Percentiles rank a stretch among this genome's conserved stretches.
Conservation (phyloP, 2,797 vertebrate species). For the Micromesistius poutassou region DNA sequence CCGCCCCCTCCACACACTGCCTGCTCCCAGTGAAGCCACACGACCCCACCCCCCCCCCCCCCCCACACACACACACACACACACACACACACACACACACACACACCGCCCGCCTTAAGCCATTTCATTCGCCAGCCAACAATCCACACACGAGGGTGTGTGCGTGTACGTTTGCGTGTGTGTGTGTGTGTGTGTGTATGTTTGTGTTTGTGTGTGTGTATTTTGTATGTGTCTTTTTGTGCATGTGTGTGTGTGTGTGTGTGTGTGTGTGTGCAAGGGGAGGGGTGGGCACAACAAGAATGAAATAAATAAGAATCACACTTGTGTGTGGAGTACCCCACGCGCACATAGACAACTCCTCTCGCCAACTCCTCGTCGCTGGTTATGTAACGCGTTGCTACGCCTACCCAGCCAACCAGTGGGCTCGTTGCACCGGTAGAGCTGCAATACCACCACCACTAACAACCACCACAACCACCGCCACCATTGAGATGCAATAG, state of each 20-base stretch:
- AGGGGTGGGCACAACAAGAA: not conserved
- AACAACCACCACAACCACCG: conserved; percentile 15
- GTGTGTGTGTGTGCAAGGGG: not conserved
- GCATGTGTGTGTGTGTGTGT: not conserved
- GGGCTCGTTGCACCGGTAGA: conserved; percentile 43
- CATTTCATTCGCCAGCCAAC: conserved; percentile 44
- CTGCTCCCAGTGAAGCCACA: conserved; percentile 19
- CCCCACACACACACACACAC: conserved; percentile 24
- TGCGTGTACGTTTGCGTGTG: not conserved
- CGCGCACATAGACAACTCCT: conserved; percentile 52
- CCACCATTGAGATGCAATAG: no score
- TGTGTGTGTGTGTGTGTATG: not conserved
- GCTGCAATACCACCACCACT: conserved; percentile 34
- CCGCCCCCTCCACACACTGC: not conserved
- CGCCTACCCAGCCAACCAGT: conserved; percentile 65
- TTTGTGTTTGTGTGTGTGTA: not conserved
- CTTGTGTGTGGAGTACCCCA: conserved; percentile 13
- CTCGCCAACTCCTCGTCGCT: conserved; percentile 64
- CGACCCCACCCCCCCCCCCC: conserved; percentile 39
- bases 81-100: not conserved
- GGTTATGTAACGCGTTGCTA: conserved; percentile 72
- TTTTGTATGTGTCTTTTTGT: not conserved
- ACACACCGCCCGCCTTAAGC: conserved; percentile 11
- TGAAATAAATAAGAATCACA: not conserved
- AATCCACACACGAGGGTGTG: conserved; percentile 42